Conservation (phyloP, 92 coral and sea anemone species). For the Anthopleura xanthogrammica region DNA sequence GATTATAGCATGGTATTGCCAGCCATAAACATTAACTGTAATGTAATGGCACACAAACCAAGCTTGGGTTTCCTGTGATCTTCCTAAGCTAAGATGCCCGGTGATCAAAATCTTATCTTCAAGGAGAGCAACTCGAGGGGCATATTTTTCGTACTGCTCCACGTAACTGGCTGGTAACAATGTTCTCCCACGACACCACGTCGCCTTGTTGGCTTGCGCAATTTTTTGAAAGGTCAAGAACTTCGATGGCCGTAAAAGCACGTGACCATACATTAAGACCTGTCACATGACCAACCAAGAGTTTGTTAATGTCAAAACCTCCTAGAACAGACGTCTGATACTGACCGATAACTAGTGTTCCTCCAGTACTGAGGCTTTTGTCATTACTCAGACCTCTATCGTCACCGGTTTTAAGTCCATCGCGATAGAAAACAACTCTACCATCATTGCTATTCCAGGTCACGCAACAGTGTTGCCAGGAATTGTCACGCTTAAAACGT, state of each 20-base stretch:
- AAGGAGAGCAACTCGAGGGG: conserved; percentile 11
- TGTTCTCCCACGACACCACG: conserved; percentile 14
- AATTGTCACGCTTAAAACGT: not conserved
- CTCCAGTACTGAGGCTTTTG: not conserved
- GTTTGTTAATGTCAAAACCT: not conserved
- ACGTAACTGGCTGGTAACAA: not conserved
- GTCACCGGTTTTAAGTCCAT: not conserved
- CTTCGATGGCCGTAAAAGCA: conserved; percentile 11
- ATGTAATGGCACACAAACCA: too few species aligned
- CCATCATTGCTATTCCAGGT: conserved; percentile 13
- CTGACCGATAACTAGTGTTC: conserved; percentile 13
- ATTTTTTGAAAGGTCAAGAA: not conserved
- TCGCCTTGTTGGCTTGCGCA: conserved; percentile 11
- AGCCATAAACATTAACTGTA: too few species aligned
- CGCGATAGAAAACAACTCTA: not conserved
- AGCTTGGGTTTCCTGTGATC: too few species aligned
- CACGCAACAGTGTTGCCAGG: conserved; percentile 23
- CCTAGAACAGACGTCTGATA: not conserved
- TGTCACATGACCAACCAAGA: conserved; percentile 28
- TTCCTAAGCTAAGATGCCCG: too few species aligned
- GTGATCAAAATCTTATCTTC: not conserved
- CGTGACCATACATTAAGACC: conserved; percentile 27
- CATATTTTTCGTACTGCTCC: conserved; percentile 12
- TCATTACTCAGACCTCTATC: conserved; percentile 10
- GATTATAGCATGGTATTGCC: too few species aligned